Conservation (phyloP, 2,113 vertebrate species). For the Apaloderma vittatum region DNA sequence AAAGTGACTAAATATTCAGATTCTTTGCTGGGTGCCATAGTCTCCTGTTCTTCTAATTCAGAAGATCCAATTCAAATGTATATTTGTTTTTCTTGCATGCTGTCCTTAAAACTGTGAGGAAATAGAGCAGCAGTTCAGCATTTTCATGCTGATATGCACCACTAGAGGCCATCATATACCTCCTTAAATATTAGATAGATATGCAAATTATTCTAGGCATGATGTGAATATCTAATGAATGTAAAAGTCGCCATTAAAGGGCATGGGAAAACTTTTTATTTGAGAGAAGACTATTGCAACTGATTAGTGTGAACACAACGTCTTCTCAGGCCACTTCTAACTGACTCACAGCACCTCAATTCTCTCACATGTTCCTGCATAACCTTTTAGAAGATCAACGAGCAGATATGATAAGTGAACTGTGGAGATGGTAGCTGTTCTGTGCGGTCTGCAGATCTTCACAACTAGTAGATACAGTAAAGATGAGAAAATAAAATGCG, state of each 20-base stretch:
- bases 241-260: not conserved
- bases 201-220: slow-evolving; percentile 64
- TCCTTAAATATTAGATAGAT: slow-evolving; percentile 75
- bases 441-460: not conserved
- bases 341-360: not conserved
- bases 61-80: not conserved
- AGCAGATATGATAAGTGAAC: not conserved
- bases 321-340: not conserved
- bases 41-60: not conserved
- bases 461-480: not conserved
- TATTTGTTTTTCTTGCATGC: not conserved
- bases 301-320: not conserved
- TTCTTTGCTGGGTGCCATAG: not conserved
- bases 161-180: slow-evolving; percentile 83
- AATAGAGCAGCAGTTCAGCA: slow-evolving; percentile 12
- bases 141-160: slow-evolving; percentile 67
- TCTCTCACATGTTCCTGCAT: not conserved
- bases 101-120: not conserved
- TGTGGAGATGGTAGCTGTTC: not conserved
- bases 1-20: not conserved
- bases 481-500: not conserved
- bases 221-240: not conserved
- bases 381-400: not conserved
- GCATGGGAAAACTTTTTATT: not conserved
- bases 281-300: not conserved